Conservation (phyloP, 2,888 invertebrate species). For the Uropetala carovei region DNA sequence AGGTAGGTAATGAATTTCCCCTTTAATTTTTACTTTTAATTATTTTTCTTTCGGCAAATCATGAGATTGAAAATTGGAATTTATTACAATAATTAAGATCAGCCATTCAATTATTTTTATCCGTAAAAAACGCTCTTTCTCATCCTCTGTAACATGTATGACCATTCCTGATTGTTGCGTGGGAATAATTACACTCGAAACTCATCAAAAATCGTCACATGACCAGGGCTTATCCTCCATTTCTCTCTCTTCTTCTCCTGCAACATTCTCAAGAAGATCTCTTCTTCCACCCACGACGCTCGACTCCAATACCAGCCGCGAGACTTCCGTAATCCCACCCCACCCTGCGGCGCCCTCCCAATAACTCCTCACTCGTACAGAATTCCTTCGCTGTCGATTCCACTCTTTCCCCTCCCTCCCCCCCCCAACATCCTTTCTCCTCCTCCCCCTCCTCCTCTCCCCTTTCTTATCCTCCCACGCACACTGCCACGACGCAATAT, state of each 20-base stretch:
- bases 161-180: too few relatives aligned
- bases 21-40: too few relatives aligned
- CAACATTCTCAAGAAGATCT: neutral
- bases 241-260: neutral
- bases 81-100: too few relatives aligned
- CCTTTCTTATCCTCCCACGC: neutral
- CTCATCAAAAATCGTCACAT: too few relatives aligned
- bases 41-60: too few relatives aligned
- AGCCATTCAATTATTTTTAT: too few relatives aligned
- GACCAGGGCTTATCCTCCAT: neutral
- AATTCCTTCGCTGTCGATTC: conserved; percentile 47
- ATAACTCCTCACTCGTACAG: neutral
- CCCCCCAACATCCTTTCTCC: neutral
- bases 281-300: neutral
- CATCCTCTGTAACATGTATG: too few relatives aligned
- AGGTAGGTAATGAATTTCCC: too few relatives aligned
- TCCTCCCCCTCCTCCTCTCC: neutral
- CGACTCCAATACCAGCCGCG: neutral
- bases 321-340: neutral
- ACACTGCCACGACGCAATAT: neutral
- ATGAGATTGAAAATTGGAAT: too few relatives aligned
- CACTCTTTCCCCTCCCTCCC: conserved; percentile 22
- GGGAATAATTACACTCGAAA: too few relatives aligned
- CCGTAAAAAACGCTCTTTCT: too few relatives aligned
- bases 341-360: neutral